Conservation (phyloP, 2,113 vertebrate species). For the Peromyscus polionotus region DNA sequence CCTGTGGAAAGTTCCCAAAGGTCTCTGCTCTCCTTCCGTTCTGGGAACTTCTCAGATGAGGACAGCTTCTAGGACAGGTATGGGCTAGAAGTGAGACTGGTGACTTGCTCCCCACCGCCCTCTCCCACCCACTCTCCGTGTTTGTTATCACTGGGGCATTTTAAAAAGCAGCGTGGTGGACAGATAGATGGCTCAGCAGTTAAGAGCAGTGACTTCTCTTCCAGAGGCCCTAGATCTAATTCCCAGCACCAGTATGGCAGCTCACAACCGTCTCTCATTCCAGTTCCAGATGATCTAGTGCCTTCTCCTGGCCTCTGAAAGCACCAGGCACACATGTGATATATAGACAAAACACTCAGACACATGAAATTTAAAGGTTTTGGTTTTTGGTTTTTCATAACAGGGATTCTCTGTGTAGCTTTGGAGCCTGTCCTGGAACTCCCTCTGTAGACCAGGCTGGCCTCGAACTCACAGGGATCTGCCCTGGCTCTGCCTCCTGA, state of each 20-base stretch:
- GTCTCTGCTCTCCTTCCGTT: neutral
- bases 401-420: no score
- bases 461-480: no score
- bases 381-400: no score
- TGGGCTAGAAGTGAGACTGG: neutral
- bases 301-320: neutral
- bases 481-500: no score
- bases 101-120: neutral
- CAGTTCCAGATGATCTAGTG: neutral
- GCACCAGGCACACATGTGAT: neutral
- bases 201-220: neutral
- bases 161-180: neutral
- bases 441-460: no score
- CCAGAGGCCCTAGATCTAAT: neutral
- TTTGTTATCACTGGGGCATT: neutral
- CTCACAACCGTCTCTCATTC: neutral
- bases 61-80: neutral
- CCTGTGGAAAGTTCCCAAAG: neutral
- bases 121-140: rapidly evolving
- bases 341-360: neutral
- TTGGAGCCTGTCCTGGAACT: no score
- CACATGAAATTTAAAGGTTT: neutral
- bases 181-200: neutral
- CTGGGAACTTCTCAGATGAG: neutral
- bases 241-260: neutral